Evolutionary conservation across 2,113 vertebrate genomes (phyloP), one percentile per base, ranked within the genome.

Genomic region (Helogale parvula): DNA sequence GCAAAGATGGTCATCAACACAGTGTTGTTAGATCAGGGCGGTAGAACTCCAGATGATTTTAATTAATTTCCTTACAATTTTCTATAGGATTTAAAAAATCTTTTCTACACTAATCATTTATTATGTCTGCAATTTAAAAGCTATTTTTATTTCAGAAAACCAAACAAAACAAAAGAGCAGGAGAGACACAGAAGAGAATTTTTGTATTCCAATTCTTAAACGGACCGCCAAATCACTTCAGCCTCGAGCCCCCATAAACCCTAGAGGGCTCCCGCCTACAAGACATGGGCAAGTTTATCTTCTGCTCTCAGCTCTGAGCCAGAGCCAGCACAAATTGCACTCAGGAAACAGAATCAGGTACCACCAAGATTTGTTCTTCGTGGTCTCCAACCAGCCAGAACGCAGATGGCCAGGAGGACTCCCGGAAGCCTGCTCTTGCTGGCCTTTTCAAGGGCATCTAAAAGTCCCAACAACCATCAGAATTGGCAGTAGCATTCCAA

Each of bases 241-340:
- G 88, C 50, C 72, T 63, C 7, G 0, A 25, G 33, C 6, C 10
- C 10, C 57, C 17, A n/a, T 54, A 57, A 45, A 38, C 14, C 7
- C 0, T 1, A 35, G 35, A 7, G 9, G 21, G 54, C 11, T 33
- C 35, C 35, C 7, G 54, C 38, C 57, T 29, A 25, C 1, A 1
- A 47, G 79, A 60, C 13, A 2, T 1, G 0, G 9, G 35, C 38
- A 21, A 31, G n/a, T 23, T 50, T 4, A 47, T 4, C 1, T 0
- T 72, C 29, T 35, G 31, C n/a, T 45, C 19, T 57, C 13, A 41
- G 25, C 29, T 35, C 13, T 0, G 0, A 2, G 2, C 33, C 11
- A 1, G 50, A n/a, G 10, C 17, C 5, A 0, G 23, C 50, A 69
- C 57, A 14, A 16, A 77, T 23, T 50, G 14, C 17, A 41, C 63